Conservation (phyloP, 2,797 vertebrate genomes). For the Catharus ustulatus region DNA sequence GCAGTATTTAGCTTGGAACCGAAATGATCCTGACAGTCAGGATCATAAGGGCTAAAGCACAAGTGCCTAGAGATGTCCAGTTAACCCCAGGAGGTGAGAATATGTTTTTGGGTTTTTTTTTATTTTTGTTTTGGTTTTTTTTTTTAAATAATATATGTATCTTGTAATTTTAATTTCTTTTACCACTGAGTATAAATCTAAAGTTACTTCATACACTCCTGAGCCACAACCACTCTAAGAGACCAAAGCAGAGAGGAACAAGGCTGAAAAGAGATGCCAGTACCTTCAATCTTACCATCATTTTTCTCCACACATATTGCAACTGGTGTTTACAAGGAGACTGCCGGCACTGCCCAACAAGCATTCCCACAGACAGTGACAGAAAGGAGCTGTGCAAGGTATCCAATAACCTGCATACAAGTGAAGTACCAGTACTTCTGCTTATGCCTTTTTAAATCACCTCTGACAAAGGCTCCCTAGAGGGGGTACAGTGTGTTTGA, state of each 20-base stretch:
- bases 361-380: neutral
- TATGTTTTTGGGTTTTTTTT: neutral
- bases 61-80: neutral
- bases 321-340: neutral
- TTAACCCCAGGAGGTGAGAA: neutral
- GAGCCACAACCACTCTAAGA: neutral
- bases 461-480: neutral
- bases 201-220: neutral
- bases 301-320: neutral
- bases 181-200: accelerated
- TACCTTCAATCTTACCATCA: neutral
- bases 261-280: neutral
- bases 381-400: neutral
- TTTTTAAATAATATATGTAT: neutral
- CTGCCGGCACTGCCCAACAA: neutral
- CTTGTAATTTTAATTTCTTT: neutral
- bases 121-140: neutral
- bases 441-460: neutral
- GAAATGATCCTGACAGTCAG: neutral
- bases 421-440: neutral
- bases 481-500: neutral
- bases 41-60: neutral
- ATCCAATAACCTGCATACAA: neutral
- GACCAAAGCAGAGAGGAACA: neutral
- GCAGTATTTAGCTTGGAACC: neutral